A percentile compares a stretch with the other conserved stretches of the same genome.
Conservation (phyloP, 2,888 invertebrate genomes). For the Sycophila texana region DNA sequence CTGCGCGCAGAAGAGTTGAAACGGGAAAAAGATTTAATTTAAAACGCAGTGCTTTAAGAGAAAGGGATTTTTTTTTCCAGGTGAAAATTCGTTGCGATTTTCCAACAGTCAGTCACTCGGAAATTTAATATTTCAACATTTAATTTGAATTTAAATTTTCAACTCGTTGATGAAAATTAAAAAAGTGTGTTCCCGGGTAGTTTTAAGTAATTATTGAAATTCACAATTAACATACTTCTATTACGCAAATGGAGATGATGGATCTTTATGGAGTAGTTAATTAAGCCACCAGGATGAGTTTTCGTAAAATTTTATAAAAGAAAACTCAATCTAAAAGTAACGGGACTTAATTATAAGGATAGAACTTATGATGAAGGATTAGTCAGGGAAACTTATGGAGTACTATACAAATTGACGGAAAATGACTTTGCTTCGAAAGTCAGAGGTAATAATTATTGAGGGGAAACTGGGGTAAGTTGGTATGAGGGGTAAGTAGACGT, state of each 20-base stretch:
- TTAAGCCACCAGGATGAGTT: slow-evolving; percentile 32
- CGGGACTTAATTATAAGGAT: slow-evolving; percentile 45
- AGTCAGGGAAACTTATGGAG: slow-evolving; percentile 7
- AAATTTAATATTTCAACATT: no score
- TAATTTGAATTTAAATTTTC: no score
- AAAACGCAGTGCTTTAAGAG: no score
- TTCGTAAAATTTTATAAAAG: slow-evolving; percentile 41
- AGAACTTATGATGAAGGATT: slow-evolving; percentile 32
- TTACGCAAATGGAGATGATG: slow-evolving; percentile 35
- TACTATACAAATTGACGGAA: neutral
- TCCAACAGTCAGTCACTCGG: no score
- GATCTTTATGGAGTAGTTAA: slow-evolving; percentile 39
- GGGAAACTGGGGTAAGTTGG: neutral
- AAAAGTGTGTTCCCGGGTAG: neutral
- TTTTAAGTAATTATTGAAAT: slow-evolving; percentile 18
- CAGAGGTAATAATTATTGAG: neutral
- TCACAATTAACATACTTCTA: slow-evolving; percentile 10
- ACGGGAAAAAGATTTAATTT: no score
- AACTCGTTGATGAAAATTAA: no score
- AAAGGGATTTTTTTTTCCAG: no score
- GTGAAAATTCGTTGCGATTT: no score
- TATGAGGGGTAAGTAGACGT: no score
- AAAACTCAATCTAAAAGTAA: slow-evolving; percentile 31
- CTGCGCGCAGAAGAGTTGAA: no score
- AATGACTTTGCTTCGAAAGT: neutral